phyloP scores from a whole-genome alignment of 2,888 invertebrate genomes.

The Nudaria mundana region DNA sequence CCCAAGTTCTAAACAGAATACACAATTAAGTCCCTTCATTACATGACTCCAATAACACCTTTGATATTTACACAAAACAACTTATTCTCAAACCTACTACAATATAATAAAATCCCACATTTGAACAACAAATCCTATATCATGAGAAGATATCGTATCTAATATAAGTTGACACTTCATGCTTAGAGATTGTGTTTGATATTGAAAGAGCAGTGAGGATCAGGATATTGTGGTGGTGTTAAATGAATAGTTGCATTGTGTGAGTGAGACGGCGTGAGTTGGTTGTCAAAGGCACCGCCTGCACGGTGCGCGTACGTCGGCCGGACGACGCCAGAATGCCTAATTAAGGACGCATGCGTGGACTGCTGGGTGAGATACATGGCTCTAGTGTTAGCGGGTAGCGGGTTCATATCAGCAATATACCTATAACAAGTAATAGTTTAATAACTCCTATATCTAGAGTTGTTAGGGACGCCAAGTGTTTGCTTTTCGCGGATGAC shows the following conservation, averaged over 20 bases:
- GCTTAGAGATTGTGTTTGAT: slow-evolving; percentile 58
- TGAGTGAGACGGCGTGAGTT: slow-evolving; percentile 59
- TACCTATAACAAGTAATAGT: too few relatives aligned
- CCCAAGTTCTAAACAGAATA: slow-evolving; percentile 67
- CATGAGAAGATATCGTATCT: slow-evolving; percentile 44
- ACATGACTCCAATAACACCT: slow-evolving; percentile 79
- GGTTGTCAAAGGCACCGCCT: slow-evolving; percentile 72
- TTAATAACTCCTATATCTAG: too few relatives aligned
- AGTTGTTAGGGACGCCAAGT: too few relatives aligned
- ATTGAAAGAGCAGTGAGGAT: slow-evolving; percentile 55
- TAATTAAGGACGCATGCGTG: slow-evolving; percentile 80
- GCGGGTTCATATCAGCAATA: too few relatives aligned
- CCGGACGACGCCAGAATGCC: slow-evolving; percentile 76
- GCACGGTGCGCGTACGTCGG: slow-evolving; percentile 66
- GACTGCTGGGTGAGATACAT: slow-evolving; percentile 44
- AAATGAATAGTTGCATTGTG: slow-evolving; percentile 76
- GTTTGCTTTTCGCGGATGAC: too few relatives aligned
- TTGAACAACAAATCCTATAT: slow-evolving; percentile 21
- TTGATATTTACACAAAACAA: slow-evolving; percentile 41
- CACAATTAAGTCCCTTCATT: slow-evolving; percentile 78
- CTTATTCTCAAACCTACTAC: slow-evolving; percentile 27
- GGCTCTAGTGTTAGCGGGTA: slow-evolving; percentile 19
- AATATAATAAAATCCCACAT: slow-evolving; percentile 19
- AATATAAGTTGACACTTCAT: slow-evolving; percentile 38
- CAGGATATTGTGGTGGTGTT: slow-evolving; percentile 34